Evolutionary conservation across 2,113 vertebrate species (phyloP).

Genomic region (Anas platyrhynchos): DNA sequence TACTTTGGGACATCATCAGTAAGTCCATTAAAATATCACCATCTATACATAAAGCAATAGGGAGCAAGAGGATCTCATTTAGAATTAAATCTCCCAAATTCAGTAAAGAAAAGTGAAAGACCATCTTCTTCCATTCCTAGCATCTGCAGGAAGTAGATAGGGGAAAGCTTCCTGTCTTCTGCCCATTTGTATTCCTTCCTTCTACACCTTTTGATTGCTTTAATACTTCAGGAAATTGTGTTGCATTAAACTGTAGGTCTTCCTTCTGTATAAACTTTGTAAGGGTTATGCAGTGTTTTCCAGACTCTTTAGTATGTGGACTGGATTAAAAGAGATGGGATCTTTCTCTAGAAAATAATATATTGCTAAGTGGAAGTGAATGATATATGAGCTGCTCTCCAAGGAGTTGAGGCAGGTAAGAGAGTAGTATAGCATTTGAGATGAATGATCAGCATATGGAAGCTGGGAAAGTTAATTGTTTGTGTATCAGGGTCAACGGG

Average conservation of each 20-base stretch:
- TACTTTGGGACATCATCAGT: neutral
- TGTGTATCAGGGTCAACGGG: neutral
- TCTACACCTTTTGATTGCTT: neutral
- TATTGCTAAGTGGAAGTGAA: neutral
- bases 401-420: neutral
- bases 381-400: neutral
- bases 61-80: neutral
- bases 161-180: neutral
- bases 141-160: conserved; percentile 5
- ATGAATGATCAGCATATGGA: neutral
- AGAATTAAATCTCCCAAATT: neutral
- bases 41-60: conserved; percentile 15
- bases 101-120: conserved; percentile 21
- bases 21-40: conserved; percentile 12
- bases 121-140: neutral
- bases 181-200: neutral
- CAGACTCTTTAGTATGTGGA: neutral
- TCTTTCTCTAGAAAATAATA: neutral
- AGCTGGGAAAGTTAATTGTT: neutral
- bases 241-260: neutral
- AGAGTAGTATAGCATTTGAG: neutral
- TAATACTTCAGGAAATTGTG: neutral
- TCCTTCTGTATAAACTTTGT: neutral
- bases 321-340: neutral
- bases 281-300: neutral